Evolutionary conservation across 2,888 invertebrate species (phyloP), one percentile per base, ranked within the genome.

Genomic region (Apamea sordens): DNA sequence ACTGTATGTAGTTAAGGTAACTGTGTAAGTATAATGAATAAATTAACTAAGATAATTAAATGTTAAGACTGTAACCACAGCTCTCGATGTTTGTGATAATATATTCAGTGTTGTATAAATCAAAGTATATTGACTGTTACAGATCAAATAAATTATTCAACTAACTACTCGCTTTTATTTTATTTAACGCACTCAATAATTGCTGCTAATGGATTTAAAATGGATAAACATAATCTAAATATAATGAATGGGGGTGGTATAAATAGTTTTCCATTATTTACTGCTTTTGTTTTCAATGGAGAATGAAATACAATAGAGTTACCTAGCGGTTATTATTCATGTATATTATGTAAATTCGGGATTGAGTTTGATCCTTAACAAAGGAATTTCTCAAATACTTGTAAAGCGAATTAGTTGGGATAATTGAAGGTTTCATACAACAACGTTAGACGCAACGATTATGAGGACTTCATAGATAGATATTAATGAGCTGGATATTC

Each of bases 71-170:
- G n/a, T 59, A 59, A n/a, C 56, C 56, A 59, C 56, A 59, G n/a
- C n/a, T n/a, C n/a, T 59, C 85, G 77, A 85, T 89, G 87, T 91
- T 90, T 91, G 90, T 91, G 88, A 91, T 91, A 89, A 91, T 91
- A 89, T 82, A 82, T 79, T 85, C 73, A 74, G 74, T 87, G 88
- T 88, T 88, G 79, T 86, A 79, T 79, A 74, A 79, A 82, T 81
- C 77, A 82, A 83, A 83, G 61, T 85, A 81, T 85, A 89, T 88
- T 79, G 73, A 83, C 74, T 84, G 86, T 89, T 89, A 89, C 41
- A 76, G 80, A 82, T 70, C 76, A 82, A 87, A 87, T 87, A 81
- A 84, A 80, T 70, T n/a, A 77, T 87, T 84, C 76, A 83, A 77
- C 59, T 47, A 76, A 64, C 65, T 13, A 47, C 41, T 73, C 6